Evolutionary conservation across 2,113 vertebrate genomes (phyloP).

Genomic region (Clarias batrachus): DNA sequence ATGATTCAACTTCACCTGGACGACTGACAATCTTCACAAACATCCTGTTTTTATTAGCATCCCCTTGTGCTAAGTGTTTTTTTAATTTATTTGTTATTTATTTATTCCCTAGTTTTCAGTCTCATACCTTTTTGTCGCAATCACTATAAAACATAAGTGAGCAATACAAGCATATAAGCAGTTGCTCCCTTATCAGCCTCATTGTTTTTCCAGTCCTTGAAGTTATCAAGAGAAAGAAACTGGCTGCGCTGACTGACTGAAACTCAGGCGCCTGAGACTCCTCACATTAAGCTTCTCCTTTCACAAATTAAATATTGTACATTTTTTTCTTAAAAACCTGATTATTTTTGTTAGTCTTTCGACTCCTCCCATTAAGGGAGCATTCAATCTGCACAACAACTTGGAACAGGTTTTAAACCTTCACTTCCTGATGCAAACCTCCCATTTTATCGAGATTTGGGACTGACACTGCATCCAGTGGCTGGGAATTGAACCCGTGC

Average conservation of each 20-base stretch:
- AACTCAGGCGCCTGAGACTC: background rate
- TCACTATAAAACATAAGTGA: background rate
- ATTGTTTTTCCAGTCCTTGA: background rate
- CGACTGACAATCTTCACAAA: no score
- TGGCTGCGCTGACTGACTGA: background rate
- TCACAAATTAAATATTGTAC: background rate
- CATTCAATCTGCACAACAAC: no score
- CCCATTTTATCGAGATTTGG: no score
- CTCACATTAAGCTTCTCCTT: background rate
- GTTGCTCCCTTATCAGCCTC: background rate
- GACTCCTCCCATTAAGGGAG: no score
- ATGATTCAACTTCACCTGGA: no score
- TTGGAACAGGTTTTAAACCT: no score
- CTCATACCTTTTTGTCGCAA: background rate
- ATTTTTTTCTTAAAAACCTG: background rate
- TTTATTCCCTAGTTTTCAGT: background rate
- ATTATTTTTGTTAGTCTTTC: no score
- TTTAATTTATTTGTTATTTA: background rate
- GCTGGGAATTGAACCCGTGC: no score
- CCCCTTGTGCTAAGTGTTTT: background rate
- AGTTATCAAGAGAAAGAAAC: background rate
- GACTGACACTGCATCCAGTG: no score
- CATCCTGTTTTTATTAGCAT: background rate
- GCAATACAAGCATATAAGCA: background rate
- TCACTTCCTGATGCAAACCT: no score